Conservation (phyloP, 2,888 invertebrate species). For the Pandemis corylana region DNA sequence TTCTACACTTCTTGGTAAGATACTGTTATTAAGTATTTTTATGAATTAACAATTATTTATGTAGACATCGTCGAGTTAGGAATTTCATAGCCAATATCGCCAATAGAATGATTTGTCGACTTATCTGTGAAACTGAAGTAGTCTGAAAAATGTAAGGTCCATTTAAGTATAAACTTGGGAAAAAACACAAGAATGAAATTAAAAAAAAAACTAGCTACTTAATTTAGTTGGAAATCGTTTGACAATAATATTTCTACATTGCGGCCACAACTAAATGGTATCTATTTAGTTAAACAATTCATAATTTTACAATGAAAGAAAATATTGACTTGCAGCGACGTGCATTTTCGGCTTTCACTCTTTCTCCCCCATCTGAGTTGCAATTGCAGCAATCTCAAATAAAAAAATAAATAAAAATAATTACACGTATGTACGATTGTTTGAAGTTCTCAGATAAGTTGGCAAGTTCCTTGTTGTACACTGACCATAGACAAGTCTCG, state of each 20-base stretch:
- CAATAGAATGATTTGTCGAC: constrained; percentile 56
- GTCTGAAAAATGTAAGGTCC: not conserved
- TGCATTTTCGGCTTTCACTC: too few relatives aligned
- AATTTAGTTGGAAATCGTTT: too few relatives aligned
- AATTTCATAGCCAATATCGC: constrained; percentile 69
- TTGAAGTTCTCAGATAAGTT: not conserved
- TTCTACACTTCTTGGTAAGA: constrained; percentile 53
- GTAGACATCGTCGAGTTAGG: constrained; percentile 70
- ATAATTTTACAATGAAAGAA: too few relatives aligned
- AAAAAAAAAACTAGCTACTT: too few relatives aligned
- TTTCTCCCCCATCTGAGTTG: not conserved
- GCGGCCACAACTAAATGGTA: too few relatives aligned
- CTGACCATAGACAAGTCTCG: constrained; percentile 79
- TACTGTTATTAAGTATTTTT: constrained; percentile 58
- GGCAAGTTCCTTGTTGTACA: constrained; percentile 20
- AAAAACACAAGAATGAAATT: too few relatives aligned
- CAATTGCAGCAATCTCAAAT: not conserved
- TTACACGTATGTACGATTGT: too few relatives aligned
- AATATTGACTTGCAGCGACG: too few relatives aligned
- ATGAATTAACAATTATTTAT: constrained; percentile 74
- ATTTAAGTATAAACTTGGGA: too few relatives aligned
- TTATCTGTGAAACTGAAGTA: constrained; percentile 11
- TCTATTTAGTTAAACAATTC: too few relatives aligned
- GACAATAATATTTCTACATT: too few relatives aligned
- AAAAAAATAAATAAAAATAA: not conserved